Base-by-base conservation (phyloP, 2,888 invertebrate species). In the Leptogaster cylindrica region DNA sequence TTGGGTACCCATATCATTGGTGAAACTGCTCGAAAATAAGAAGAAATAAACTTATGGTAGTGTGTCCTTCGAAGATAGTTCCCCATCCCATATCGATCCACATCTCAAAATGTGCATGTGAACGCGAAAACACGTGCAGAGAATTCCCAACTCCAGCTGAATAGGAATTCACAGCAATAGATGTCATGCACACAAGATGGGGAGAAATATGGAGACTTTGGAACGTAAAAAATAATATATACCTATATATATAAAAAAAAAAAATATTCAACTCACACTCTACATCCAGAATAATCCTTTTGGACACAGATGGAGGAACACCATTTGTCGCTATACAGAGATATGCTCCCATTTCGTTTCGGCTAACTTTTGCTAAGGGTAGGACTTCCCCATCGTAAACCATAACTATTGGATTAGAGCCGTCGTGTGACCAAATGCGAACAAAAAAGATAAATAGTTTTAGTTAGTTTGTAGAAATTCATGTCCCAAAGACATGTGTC, bases 1-100 rank as follows among this genome's bases (percentile, higher is more conserved):
- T 94, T 95, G 65, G 94, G 93, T 72, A 95, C 93, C 91, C 92
- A 94, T 78, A 95, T 93, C 92, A 94, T 93, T 58, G 95, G 95
- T 0, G 92, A 91, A 83, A 95, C 95, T 95, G 83, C 20, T 39
- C 52, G 41, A 73, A 66, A 72, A 71, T 46, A 65, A 46, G 36
- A 55, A 61, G 51, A 27, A 31, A 61, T 39, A 67, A 63, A 67
- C 44, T 61, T 61, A 61, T 61, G 16, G 68, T 10, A 31, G n/a
- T n/a, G 44, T 64, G 83, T 83, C 68, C 71, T 73, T 74, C n/a
- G 73, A 74, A 71, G 70, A 71, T 70, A 58, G 63, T 48, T 58
- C 39, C 20, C 23, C 16, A 25, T n/a, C n/a, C n/a, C 31, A 44
- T 28, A 61, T 44, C 61, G 44, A 28, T 44, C 44, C 61, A n/a